Base-by-base conservation (phyloP, 2,888 invertebrate genomes). In the Theodoxus fluviatilis region DNA sequence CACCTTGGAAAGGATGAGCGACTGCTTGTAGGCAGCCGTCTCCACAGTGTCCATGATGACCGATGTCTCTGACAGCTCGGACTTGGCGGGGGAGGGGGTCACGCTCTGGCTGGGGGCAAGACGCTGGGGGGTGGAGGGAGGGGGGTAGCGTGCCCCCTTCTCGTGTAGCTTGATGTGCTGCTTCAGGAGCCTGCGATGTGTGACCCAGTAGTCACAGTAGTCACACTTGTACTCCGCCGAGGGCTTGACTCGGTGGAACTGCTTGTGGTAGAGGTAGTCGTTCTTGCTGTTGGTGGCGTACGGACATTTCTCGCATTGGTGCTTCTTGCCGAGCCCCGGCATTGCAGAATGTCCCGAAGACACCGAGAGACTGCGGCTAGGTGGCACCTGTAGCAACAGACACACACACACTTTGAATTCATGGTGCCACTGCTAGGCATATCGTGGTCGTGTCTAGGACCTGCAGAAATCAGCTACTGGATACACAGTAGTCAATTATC, bases 241-340 rank as follows among this genome's bases (percentile, higher is more conserved):
- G 68, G 91, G 90, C 71, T 85, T 85, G 0, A 92, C 91, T 49
- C 92, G 90, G 83, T 95, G 95, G 84, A 94, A 93, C 82, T 94
- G 94, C 82, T 93, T 93, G 83, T 95, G 95, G 84, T 94, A 94
- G 83, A 93, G 91, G 86, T 92, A 94, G 86, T 94, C 94, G 35
- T 93, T 93, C 85, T 93, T 94, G 84, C 93, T 93, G 83, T 94
- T 94, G 49, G 93, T 93, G 76, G 93, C 92, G 84, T 94, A 94
- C 0, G 95, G 94, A 85, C 95, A 95, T 69, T 92, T 91, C 4
- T 91, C 90, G 83, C 95, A 95, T 83, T 91, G 91, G 85, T 94
- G 93, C 73, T n/a, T n/a, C n/a, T n/a, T n/a, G n/a, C n/a, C n/a
- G n/a, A n/a, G n/a, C n/a, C n/a, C n/a, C n/a, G n/a, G n/a, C n/a